Conservation (phyloP, 2,797 vertebrate species). For the Pseudocheirus occidentalis region DNA sequence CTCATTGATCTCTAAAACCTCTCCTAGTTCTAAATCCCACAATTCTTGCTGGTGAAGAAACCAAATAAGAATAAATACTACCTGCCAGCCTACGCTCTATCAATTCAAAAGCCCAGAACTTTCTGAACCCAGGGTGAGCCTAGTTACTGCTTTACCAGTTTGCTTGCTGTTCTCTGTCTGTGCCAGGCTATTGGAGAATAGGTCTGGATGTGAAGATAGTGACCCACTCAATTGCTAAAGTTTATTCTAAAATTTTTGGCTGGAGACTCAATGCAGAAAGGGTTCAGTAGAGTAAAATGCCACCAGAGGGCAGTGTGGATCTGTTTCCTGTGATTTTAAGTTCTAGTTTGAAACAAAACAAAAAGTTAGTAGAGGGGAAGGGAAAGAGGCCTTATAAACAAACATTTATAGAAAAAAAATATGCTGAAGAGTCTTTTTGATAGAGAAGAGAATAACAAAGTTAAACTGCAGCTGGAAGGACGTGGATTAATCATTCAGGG, state of each 20-base stretch:
- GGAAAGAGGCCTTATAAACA: conserved; percentile 29
- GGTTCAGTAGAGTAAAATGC: neutral
- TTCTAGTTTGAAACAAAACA: neutral
- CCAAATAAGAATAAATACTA: neutral
- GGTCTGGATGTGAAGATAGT: neutral
- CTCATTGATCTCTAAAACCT: neutral
- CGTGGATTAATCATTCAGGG: neutral
- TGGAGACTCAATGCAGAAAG: neutral
- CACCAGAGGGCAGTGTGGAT: conserved; percentile 74
- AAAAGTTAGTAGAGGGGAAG: neutral
- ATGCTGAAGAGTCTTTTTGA: conserved; percentile 49
- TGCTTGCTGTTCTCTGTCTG: neutral
- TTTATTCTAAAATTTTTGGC: neutral
- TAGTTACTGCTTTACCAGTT: no score
- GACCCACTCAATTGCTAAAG: neutral
- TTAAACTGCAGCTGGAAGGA: neutral
- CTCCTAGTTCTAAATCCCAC: neutral
- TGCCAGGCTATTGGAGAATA: neutral
- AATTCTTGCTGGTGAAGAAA: neutral
- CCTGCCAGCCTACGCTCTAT: neutral
- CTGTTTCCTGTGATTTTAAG: neutral
- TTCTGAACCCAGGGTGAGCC: neutral
- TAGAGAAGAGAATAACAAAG: conserved; percentile 21
- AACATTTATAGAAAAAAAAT: conserved; percentile 30
- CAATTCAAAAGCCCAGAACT: neutral